These are phyloP conservation scores for Coleophora flavipennella DNA, from an alignment of 2,888 invertebrate species.

Conservation along the genomic window DNA sequence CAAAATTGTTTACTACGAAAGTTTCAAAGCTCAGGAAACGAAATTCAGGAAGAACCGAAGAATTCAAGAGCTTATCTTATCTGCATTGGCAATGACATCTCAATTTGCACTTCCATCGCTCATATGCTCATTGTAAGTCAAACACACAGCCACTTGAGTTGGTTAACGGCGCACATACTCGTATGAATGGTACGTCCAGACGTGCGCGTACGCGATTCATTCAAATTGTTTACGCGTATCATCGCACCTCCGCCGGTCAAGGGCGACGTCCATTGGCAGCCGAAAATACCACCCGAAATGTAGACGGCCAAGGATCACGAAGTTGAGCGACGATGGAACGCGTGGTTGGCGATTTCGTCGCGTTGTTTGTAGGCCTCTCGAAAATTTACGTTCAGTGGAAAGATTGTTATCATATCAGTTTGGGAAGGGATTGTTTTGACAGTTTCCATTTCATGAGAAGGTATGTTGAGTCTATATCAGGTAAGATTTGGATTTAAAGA, in stretches of 20 bases:
- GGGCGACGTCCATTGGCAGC: constrained; percentile 58
- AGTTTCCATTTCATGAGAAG: too few relatives aligned
- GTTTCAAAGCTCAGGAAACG: too few relatives aligned
- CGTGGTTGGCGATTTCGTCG: not conserved
- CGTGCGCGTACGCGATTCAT: constrained; percentile 65
- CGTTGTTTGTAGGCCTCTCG: not conserved
- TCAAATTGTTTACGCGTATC: constrained; percentile 63
- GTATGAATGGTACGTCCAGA: constrained; percentile 63
- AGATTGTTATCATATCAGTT: too few relatives aligned
- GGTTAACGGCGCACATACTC: constrained; percentile 52
- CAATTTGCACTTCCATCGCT: too few relatives aligned
- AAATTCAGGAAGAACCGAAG: too few relatives aligned
- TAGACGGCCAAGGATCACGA: constrained; percentile 14
- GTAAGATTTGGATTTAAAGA: too few relatives aligned
- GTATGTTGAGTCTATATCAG: too few relatives aligned
- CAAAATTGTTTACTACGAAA: too few relatives aligned
- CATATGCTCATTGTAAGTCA: constrained; percentile 38
- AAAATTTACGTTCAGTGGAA: not conserved
- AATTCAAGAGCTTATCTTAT: too few relatives aligned
- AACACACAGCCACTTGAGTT: constrained; percentile 50
- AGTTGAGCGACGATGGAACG: constrained; percentile 1
- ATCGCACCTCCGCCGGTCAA: constrained; percentile 52
- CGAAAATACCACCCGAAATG: constrained; percentile 28
- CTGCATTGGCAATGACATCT: not conserved
- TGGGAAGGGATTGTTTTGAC: too few relatives aligned